Conservation (phyloP, 92 coral and sea anemone species). For the Meandrina meandrites region DNA sequence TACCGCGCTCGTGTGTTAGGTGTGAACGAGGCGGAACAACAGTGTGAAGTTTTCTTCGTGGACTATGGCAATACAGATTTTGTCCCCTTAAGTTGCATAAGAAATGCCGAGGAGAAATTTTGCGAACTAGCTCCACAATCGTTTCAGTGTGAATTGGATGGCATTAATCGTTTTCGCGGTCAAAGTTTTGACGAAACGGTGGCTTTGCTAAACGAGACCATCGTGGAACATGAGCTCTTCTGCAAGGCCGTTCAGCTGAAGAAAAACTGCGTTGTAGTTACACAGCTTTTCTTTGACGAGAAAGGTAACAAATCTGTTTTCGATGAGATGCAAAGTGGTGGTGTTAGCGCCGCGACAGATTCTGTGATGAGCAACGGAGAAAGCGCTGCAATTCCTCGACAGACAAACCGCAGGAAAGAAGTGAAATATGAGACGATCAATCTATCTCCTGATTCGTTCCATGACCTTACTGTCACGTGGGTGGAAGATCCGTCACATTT, state of each 20-base stretch:
- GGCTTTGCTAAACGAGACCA: slow-evolving; percentile 55
- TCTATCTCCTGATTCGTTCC: slow-evolving; percentile 54
- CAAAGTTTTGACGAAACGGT: slow-evolving; percentile 51
- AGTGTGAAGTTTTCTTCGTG: slow-evolving; percentile 84
- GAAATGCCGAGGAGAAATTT: slow-evolving; percentile 69
- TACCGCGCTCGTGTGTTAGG: slow-evolving; percentile 88
- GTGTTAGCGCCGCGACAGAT: slow-evolving; percentile 34
- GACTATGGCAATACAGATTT: slow-evolving; percentile 95
- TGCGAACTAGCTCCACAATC: slow-evolving; percentile 78
- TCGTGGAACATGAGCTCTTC: slow-evolving; percentile 80
- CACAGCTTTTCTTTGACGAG: slow-evolving; percentile 74
- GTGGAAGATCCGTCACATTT: slow-evolving; percentile 76
- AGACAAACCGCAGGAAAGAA: slow-evolving; percentile 13
- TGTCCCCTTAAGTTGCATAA: slow-evolving; percentile 60
- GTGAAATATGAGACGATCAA: slow-evolving; percentile 54
- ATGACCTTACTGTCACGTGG: slow-evolving; percentile 77
- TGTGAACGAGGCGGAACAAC: slow-evolving; percentile 44
- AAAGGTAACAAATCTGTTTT: slow-evolving; percentile 58
- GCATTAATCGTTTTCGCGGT: slow-evolving; percentile 60
- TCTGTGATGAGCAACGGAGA: slow-evolving; percentile 2
- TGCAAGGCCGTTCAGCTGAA: slow-evolving; percentile 80
- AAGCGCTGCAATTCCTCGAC: slow-evolving; percentile 1
- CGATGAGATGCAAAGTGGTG: slow-evolving; percentile 54
- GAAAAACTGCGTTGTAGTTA: slow-evolving; percentile 61
- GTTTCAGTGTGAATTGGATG: slow-evolving; percentile 85